These are phyloP conservation scores for Phymanthus crucifer DNA, from an alignment of 92 coral and sea anemone species.

Conservation along the genomic window DNA sequence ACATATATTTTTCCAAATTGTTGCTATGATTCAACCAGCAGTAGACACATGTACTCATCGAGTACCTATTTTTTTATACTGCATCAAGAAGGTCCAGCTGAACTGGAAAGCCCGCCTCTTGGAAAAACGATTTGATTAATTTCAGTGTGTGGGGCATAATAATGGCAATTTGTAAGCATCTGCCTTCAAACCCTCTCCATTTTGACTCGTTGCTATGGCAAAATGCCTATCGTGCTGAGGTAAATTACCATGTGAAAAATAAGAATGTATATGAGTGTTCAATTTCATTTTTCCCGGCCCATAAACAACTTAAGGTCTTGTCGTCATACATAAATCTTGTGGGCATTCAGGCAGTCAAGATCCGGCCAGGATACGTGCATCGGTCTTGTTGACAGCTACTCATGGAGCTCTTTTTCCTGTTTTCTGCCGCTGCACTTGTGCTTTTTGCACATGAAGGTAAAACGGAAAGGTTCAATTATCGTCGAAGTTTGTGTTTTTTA, in stretches of 20 bases:
- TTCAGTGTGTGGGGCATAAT: too few species aligned
- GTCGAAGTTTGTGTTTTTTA: not conserved
- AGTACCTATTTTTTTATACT: too few species aligned
- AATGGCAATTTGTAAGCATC: too few species aligned
- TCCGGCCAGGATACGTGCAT: not conserved
- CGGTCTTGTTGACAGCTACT: not conserved
- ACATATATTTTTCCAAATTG: too few species aligned
- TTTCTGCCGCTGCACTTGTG: not conserved
- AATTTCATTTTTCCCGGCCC: not conserved
- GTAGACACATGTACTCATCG: too few species aligned
- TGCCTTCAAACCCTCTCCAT: too few species aligned
- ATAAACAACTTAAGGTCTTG: not conserved
- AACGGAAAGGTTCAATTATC: not conserved
- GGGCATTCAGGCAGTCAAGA: not conserved
- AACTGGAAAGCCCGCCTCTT: too few species aligned
- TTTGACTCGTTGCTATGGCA: too few species aligned
- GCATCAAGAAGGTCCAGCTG: too few species aligned
- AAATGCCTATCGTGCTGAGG: not conserved
- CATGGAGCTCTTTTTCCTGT: not conserved
- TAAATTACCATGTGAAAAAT: not conserved
- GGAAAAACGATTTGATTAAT: too few species aligned
- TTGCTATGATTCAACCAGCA: too few species aligned
- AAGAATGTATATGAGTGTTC: not conserved
- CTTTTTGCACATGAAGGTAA: slow-evolving; percentile 3
- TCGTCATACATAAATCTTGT: not conserved